Evolutionary conservation across 2,888 invertebrate genomes (phyloP).

Genomic region (Syritta pipiens): DNA sequence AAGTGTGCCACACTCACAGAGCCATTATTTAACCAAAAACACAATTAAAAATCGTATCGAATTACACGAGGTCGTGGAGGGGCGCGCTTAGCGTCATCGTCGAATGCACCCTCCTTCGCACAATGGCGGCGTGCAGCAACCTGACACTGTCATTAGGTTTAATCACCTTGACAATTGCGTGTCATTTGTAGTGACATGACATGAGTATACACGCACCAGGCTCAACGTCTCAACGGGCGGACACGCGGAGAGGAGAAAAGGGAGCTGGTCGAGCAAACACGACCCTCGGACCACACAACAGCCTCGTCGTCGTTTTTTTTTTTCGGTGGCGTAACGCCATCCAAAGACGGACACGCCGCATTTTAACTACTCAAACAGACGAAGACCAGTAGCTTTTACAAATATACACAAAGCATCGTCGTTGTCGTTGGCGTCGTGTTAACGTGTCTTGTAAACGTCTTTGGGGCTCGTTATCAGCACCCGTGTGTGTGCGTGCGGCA

Average conservation of each 20-base stretch:
- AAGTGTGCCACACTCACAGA: constrained; percentile 49
- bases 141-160: constrained; percentile 62
- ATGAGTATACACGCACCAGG: no score
- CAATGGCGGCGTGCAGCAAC: constrained; percentile 14
- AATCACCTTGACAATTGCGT: constrained; percentile 59
- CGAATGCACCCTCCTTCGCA: background rate
- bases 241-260: background rate
- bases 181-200: constrained; percentile 59
- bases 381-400: constrained; percentile 64
- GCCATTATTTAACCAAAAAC: constrained; percentile 43
- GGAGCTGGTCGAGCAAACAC: background rate
- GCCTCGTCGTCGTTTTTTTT: background rate
- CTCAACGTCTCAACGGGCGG: no score
- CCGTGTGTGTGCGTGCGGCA: background rate
- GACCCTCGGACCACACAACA: no score
- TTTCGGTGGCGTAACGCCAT: constrained; percentile 46
- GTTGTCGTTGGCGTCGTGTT: background rate
- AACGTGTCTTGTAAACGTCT: constrained; percentile 6
- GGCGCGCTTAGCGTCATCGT: constrained; percentile 10
- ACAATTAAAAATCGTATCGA: constrained; percentile 64
- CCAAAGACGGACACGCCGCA: constrained; percentile 53
- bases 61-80: constrained; percentile 24
- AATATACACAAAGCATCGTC: constrained; percentile 34
- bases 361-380: constrained; percentile 57
- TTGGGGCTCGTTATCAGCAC: background rate